These are phyloP conservation scores for Odontamblyopus rebecca DNA, from an alignment of 2,797 vertebrate genomes.

Conservation along the genomic window DNA sequence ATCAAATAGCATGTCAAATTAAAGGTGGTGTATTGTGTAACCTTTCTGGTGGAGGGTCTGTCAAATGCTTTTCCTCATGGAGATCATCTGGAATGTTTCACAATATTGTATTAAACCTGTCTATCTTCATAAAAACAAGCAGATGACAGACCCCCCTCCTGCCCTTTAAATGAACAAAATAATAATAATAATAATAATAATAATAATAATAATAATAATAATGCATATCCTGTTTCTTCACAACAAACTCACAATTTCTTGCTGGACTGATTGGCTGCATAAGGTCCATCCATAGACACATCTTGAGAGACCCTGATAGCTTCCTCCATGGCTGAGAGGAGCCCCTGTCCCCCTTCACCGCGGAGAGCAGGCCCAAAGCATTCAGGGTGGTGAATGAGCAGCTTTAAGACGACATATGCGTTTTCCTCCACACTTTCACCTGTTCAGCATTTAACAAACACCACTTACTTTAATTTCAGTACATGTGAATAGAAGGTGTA, in stretches of 20 bases:
- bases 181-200: no score
- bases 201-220: no score
- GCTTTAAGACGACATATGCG: conserved; percentile 88
- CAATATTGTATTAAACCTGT: no score
- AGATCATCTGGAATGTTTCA: no score
- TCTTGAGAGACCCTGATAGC: conserved; percentile 92
- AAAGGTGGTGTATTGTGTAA: no score
- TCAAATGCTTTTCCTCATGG: no score
- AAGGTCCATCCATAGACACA: conserved; percentile 83
- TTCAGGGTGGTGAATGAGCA: conserved; percentile 92
- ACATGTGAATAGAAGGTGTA: background rate
- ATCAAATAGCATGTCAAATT: background rate
- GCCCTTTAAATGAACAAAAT: no score
- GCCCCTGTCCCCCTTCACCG: conserved; percentile 89
- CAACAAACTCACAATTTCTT: conserved; percentile 72
- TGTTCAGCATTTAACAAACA: conserved; percentile 37
- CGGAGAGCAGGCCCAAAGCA: conserved; percentile 93
- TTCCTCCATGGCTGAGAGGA: conserved; percentile 90
- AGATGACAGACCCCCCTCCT: no score
- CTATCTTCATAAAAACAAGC: no score
- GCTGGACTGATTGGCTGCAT: conserved; percentile 76
- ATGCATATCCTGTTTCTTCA: no score
- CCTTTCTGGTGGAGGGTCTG: no score
- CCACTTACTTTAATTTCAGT: background rate
- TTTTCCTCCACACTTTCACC: conserved; percentile 97